Evolutionary conservation across 1,140 invertebrate species (phyloP).

Genomic region (Drosophila orosa): DNA sequence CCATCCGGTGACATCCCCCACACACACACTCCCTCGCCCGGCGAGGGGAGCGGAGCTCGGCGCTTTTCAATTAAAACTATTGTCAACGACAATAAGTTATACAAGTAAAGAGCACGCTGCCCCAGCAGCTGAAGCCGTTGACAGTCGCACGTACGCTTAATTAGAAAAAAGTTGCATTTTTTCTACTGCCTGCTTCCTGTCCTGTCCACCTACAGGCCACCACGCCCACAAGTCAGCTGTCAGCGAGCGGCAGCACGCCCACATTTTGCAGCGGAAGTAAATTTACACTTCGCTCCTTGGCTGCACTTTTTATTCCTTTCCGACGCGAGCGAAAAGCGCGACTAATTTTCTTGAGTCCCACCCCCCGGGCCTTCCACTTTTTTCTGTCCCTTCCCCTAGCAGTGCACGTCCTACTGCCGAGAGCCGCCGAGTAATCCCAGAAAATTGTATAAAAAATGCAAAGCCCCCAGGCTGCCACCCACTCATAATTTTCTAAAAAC

Average conservation of each 20-base stretch:
- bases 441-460: constrained; percentile 68
- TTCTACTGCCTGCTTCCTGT: constrained; percentile 1
- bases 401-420: constrained; percentile 1
- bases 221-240: constrained; percentile 47
- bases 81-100: constrained; percentile 80
- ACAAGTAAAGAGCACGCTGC: constrained; percentile 57
- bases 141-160: constrained; percentile 80
- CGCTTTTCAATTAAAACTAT: constrained; percentile 80
- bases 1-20: constrained; percentile 1
- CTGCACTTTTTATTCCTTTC: constrained; percentile 74
- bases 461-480: constrained; percentile 31
- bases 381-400: background rate
- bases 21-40: constrained; percentile 4
- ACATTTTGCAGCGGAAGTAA: constrained; percentile 75
- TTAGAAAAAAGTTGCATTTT: constrained; percentile 75
- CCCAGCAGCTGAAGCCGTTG: constrained; percentile 66
- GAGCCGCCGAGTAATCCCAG: constrained; percentile 57
- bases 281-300: constrained; percentile 73
- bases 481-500: constrained; percentile 66
- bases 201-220: constrained; percentile 48
- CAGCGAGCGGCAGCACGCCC: constrained; percentile 47
- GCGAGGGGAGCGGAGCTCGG: background rate
- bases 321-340: constrained; percentile 68
- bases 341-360: constrained; percentile 72
- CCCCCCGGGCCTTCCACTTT: constrained; percentile 6